Conservation (phyloP, 2,888 invertebrate species). For the Andrena haemorrhoa region DNA sequence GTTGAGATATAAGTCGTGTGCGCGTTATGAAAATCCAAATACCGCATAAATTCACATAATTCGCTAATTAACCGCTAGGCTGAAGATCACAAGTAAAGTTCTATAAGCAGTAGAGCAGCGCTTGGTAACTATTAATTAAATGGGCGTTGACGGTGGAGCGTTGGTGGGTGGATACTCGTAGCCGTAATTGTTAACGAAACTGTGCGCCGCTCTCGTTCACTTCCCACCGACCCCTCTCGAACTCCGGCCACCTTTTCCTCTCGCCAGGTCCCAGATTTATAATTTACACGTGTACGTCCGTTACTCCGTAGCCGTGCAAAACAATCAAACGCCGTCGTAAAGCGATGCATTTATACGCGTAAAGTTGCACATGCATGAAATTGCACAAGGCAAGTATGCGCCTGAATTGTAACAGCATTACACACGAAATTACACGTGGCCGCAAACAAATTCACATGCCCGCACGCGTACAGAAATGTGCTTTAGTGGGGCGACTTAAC, state of each 20-base stretch:
- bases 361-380: conserved; percentile 42
- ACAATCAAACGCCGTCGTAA: conserved; percentile 31
- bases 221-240: conserved; percentile 1
- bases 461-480: not conserved
- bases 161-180: conserved; percentile 51
- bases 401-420: conserved; percentile 18
- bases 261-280: conserved; percentile 10
- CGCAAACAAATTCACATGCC: not conserved
- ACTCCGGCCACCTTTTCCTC: not conserved
- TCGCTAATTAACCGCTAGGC: conserved; percentile 55
- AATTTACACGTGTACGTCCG: conserved; percentile 30
- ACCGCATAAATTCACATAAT: conserved; percentile 25
- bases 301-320: not conserved
- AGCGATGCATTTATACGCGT: conserved; percentile 26
- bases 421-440: conserved; percentile 22
- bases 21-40: not conserved
- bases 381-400: conserved; percentile 33
- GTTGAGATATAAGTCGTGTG: not conserved
- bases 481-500: not conserved
- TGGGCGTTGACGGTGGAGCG: conserved; percentile 73
- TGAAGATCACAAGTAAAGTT: conserved; percentile 76
- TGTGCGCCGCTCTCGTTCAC: conserved; percentile 54
- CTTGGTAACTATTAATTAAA: conserved; percentile 78
- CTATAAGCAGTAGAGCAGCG: conserved; percentile 68
- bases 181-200: conserved; percentile 75